These are phyloP conservation scores for Forbesichthys agassizii DNA, from an alignment of 2,113 vertebrate genomes.

Conservation along the genomic window DNA sequence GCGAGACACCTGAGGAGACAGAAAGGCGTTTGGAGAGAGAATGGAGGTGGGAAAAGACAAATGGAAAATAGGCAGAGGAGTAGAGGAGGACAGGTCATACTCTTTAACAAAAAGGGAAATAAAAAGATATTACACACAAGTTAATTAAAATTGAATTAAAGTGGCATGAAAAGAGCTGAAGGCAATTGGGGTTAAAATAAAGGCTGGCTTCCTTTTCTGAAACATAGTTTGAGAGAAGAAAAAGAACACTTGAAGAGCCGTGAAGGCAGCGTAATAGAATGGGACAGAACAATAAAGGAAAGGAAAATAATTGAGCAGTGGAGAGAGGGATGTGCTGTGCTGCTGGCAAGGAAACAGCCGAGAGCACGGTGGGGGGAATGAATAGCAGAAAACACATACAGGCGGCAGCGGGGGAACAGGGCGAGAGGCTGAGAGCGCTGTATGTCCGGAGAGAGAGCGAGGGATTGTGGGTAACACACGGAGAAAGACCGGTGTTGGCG, in stretches of 20 bases:
- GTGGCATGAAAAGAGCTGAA: too few species aligned
- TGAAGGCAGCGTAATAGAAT: neutral
- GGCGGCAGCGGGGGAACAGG: constrained; percentile 11
- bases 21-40: constrained; percentile 2
- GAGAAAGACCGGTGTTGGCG: constrained; percentile 47
- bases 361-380: neutral
- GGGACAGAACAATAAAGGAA: neutral
- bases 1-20: neutral
- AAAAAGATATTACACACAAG: neutral
- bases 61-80: constrained; percentile 28
- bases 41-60: constrained; percentile 16
- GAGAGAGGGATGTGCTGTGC: neutral
- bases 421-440: constrained; percentile 32
- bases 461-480: constrained; percentile 8
- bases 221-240: neutral
- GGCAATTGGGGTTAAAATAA: too few species aligned
- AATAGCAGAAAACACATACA: constrained; percentile 33
- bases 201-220: neutral
- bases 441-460: constrained; percentile 6
- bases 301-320: neutral
- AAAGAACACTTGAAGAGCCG: neutral
- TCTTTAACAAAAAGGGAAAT: neutral
- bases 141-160: constrained; percentile 7
- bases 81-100: neutral
- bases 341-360: neutral